Evolutionary conservation across 2,888 invertebrate species (phyloP).

Genomic region (Phengaris arion): DNA sequence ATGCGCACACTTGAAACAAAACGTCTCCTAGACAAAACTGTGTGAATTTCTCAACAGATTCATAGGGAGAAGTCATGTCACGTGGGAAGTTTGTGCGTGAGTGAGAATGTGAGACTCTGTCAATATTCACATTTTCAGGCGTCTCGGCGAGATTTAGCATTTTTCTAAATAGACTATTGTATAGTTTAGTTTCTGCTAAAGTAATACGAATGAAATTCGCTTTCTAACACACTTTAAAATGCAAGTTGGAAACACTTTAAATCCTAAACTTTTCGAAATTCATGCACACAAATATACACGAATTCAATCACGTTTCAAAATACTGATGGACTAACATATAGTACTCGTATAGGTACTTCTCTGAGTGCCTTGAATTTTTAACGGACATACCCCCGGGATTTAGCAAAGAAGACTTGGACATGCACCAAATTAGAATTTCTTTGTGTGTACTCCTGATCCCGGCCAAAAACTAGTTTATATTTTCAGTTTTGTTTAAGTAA

Average conservation of each 20-base stretch:
- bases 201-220: background rate
- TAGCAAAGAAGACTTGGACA: constrained; percentile 33
- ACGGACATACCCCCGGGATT: constrained; percentile 28
- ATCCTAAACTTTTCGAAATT: background rate
- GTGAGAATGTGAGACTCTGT: too few relatives aligned
- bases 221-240: background rate
- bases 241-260: background rate
- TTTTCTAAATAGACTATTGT: too few relatives aligned
- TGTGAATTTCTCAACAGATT: too few relatives aligned
- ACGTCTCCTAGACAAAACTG: too few relatives aligned
- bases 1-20: too few relatives aligned
- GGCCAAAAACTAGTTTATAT: constrained; percentile 30
- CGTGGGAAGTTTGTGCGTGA: too few relatives aligned
- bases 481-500: background rate
- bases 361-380: constrained; percentile 33
- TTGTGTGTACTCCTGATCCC: constrained; percentile 29
- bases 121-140: too few relatives aligned
- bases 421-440: constrained; percentile 37
- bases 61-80: too few relatives aligned
- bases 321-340: background rate
- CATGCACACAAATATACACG: background rate
- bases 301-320: background rate
- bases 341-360: background rate
- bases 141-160: too few relatives aligned
- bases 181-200: background rate